These are phyloP conservation scores for Fragum fragum DNA, from an alignment of 2,888 invertebrate species.

Conservation along the genomic window DNA sequence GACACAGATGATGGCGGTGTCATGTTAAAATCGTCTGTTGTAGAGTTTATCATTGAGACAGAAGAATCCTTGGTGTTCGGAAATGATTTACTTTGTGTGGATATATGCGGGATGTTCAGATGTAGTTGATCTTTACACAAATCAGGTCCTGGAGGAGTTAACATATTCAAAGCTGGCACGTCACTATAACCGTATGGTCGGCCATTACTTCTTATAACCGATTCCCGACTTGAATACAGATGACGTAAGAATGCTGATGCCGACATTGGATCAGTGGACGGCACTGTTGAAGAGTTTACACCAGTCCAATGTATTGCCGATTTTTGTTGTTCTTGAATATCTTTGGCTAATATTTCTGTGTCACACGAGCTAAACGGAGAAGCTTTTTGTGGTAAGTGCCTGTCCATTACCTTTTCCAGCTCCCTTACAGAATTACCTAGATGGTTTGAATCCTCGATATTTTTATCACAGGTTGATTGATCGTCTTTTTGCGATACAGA, in stretches of 20 bases:
- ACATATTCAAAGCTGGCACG: constrained; percentile 90
- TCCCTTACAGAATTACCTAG: constrained; percentile 92
- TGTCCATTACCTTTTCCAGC: constrained; percentile 98
- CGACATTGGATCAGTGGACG: constrained; percentile 89
- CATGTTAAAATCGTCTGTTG: constrained; percentile 90
- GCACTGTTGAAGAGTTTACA: constrained; percentile 77
- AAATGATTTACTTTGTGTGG: constrained; percentile 57
- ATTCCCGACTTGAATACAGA: constrained; percentile 96
- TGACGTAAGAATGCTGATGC: constrained; percentile 96
- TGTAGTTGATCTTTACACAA: constrained; percentile 86
- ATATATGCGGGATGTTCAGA: constrained; percentile 71
- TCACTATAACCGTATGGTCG: constrained; percentile 81
- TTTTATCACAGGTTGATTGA: constrained; percentile 2
- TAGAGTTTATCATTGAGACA: constrained; percentile 62
- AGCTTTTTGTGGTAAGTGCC: constrained; percentile 90
- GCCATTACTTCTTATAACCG: constrained; percentile 93
- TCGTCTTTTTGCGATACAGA: constrained; percentile 36
- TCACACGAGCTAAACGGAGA: constrained; percentile 10
- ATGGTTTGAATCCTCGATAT: constrained; percentile 12
- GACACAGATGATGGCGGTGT: constrained; percentile 99
- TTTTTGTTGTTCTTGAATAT: constrained; percentile 70
- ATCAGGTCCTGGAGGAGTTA: constrained; percentile 96
- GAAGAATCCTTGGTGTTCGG: constrained; percentile 56
- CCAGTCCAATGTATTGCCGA: constrained; percentile 96
- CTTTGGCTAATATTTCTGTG: constrained; percentile 10